These are phyloP conservation scores for Conomelus anceps DNA, from an alignment of 2,888 invertebrate genomes.

Conservation along the genomic window DNA sequence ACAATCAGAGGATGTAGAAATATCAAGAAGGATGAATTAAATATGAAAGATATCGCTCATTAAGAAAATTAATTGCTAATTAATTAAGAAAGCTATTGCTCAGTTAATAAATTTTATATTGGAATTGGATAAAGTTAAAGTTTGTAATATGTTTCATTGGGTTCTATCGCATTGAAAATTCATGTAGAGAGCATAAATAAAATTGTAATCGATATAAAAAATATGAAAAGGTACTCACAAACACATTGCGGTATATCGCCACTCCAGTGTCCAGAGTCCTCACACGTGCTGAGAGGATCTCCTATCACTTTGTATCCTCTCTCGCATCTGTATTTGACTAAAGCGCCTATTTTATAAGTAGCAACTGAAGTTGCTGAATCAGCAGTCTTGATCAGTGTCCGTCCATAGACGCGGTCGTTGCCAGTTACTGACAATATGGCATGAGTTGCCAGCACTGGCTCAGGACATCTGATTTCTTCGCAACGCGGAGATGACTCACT, in stretches of 20 bases:
- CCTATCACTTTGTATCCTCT: conserved; percentile 82
- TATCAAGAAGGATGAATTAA: no score
- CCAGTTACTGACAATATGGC: conserved; percentile 83
- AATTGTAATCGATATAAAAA: neutral
- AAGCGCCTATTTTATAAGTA: conserved; percentile 77
- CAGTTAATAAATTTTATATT: no score
- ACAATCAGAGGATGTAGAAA: no score
- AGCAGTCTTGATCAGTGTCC: conserved; percentile 69
- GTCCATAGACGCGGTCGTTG: conserved; percentile 82
- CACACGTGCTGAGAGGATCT: conserved; percentile 76
- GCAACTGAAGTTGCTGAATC: conserved; percentile 59
- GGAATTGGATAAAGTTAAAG: no score
- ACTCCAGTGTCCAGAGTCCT: conserved; percentile 79
- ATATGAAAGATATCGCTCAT: no score
- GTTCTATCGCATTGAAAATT: no score
- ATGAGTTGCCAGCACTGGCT: conserved; percentile 74
- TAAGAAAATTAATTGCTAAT: no score
- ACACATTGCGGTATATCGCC: conserved; percentile 75
- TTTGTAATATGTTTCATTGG: no score
- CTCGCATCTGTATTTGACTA: conserved; percentile 84
- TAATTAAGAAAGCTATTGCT: no score
- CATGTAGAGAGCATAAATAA: no score
- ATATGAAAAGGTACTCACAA: conserved; percentile 54
- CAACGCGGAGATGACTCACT: conserved; percentile 78
- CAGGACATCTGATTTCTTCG: conserved; percentile 85